Evolutionary conservation across 2,888 invertebrate genomes (phyloP).

Genomic region (Athetis lepigone): DNA sequence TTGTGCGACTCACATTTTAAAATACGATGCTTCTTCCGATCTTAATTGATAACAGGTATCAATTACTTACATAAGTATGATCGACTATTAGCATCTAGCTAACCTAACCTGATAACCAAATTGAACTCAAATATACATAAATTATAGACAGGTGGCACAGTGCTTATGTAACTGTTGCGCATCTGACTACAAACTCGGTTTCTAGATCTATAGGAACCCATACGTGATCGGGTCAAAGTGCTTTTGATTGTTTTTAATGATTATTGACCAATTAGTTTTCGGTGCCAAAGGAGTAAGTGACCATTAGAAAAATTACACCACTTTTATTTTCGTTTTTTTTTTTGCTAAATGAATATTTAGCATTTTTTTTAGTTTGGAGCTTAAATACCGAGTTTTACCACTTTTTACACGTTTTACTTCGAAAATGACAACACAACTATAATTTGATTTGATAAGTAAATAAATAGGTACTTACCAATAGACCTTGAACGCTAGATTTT

Average conservation of each 20-base stretch:
- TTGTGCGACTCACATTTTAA: not conserved
- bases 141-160: constrained; percentile 40
- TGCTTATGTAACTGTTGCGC: constrained; percentile 39
- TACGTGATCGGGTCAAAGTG: not conserved
- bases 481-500: no score
- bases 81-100: constrained; percentile 20
- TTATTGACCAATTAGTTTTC: constrained; percentile 12
- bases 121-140: constrained; percentile 21
- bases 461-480: no score
- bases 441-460: no score
- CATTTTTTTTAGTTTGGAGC: no score
- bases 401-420: no score
- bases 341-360: no score
- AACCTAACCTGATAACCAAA: constrained; percentile 22
- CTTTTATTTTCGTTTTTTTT: no score
- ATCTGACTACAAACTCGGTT: constrained; percentile 1
- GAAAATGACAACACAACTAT: no score
- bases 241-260: not conserved
- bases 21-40: not conserved
- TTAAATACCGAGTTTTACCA: no score
- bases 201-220: not conserved
- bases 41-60: constrained; percentile 33
- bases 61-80: constrained; percentile 17
- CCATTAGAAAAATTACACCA: not conserved
- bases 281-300: not conserved